phyloP scores from a whole-genome alignment of 2,113 vertebrate genomes.

The Bos javanicus region DNA sequence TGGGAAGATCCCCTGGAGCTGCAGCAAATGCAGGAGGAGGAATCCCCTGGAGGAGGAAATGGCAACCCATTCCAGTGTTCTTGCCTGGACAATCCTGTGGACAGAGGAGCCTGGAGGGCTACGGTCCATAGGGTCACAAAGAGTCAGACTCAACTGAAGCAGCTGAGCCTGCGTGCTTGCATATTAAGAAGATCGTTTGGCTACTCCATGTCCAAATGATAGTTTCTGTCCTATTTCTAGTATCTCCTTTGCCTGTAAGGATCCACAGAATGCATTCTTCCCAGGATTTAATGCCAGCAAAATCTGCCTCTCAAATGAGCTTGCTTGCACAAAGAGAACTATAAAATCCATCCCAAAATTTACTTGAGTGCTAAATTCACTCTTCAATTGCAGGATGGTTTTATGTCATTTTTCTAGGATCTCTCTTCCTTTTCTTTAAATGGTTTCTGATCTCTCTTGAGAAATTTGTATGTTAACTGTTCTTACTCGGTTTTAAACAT shows the following conservation, averaged over 20 bases:
- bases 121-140: background rate
- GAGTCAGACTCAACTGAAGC: background rate
- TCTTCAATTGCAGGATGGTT: background rate
- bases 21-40: background rate
- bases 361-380: slow-evolving; percentile 3
- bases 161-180: background rate
- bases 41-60: background rate
- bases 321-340: background rate
- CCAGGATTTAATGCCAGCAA: background rate
- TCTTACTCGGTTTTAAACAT: background rate
- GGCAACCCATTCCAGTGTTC: background rate
- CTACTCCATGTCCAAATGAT: background rate
- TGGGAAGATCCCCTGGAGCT: background rate
- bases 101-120: background rate
- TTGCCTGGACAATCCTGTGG: background rate
- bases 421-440: background rate
- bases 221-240: background rate
- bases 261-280: background rate
- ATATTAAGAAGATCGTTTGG: background rate
- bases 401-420: background rate
- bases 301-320: background rate
- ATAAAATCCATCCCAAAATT: background rate
- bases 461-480: background rate
- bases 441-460: background rate
- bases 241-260: background rate